Evolutionary conservation across 1,140 invertebrate species (phyloP), one percentile per base, ranked within the genome.

Genomic region (Aphaenogaster floridana): DNA sequence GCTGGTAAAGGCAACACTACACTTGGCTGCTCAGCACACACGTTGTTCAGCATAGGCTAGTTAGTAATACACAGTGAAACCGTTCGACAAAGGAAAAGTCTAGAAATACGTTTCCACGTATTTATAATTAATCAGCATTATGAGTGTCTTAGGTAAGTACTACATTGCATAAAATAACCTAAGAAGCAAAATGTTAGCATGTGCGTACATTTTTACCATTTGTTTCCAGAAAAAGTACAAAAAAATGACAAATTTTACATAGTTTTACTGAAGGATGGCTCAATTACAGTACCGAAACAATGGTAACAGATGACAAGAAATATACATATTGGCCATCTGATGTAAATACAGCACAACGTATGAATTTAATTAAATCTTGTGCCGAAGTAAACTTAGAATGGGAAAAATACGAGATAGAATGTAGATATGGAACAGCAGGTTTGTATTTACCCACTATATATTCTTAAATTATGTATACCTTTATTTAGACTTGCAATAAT

Each of bases 291-390:
- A 63, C 28, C 61, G 4, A 36, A 63, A 36, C 61, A 63, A 63
- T 63, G 61, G 61, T 63, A 63, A 63, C 61, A 15, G 28, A 63
- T 63, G 28, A 63, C 34, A 36, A 63, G 34, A 36, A 36, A 6
- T 63, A 63, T 63, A 63, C 61, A 36, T 63, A 2, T 63, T 63
- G 61, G 61, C 61, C 7, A 61, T 61, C 61, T 5, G 21, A 36
- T 63, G 61, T 63, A 36, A 63, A 63, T 63, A 13, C 13, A 63
- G 34, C 34, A 28, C 11, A 63, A 63, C 5, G 11, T 42, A 68
- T 45, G 6, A 68, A 68, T 45, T 68, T 68, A 8, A 68, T 68
- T 68, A 39, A 68, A 68, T 68, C 64, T 45, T 68, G 64, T 68
- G 64, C 39, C n/a, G 39, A 68, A 42, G 39, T 68, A 68, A 68